Percentiles rank a stretch among this genome's conserved stretches.
Evolutionary conservation across 1,140 invertebrate genomes (phyloP).

Genomic region (Ladona fulva): DNA sequence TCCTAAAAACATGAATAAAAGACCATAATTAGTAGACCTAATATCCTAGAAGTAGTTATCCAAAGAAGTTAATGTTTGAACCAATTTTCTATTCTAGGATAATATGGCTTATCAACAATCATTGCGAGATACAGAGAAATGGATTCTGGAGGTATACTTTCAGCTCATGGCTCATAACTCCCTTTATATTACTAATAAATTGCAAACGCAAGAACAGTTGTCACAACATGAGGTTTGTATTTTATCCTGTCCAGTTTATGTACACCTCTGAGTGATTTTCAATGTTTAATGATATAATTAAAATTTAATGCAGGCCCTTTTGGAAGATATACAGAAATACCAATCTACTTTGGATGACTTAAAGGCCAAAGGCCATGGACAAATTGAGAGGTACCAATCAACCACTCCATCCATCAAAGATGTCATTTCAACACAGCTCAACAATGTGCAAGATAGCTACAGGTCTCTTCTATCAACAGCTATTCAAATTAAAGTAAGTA

Average conservation of each 20-base stretch:
- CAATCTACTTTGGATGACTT: constrained; percentile 71
- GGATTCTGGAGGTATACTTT: constrained; percentile 89
- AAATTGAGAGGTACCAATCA: constrained; percentile 68
- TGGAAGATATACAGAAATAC: constrained; percentile 80
- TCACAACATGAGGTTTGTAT: constrained; percentile 62
- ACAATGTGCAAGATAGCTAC: constrained; percentile 90
- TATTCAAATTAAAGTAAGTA: constrained; percentile 68
- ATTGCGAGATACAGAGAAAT: constrained; percentile 90
- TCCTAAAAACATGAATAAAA: too few relatives aligned
- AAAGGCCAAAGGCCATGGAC: constrained; percentile 69
- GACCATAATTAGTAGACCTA: too few relatives aligned
- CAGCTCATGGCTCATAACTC: constrained; percentile 94
- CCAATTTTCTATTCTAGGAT: constrained; percentile 41
- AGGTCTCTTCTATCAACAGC: constrained; percentile 81
- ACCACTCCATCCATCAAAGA: constrained; percentile 59
- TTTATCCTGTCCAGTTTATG: background rate
- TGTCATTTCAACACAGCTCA: constrained; percentile 73
- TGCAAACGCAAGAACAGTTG: constrained; percentile 85
- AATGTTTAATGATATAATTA: background rate
- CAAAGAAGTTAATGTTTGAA: background rate
- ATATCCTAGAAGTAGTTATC: background rate
- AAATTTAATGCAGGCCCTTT: constrained; percentile 38
- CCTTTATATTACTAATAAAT: constrained; percentile 79
- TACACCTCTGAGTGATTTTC: background rate
- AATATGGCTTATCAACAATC: constrained; percentile 80